A percentile compares a stretch with the other conserved stretches of the same genome.
Evolutionary conservation across 2,888 invertebrate genomes (phyloP).

Genomic region (Cosmia trapezina): DNA sequence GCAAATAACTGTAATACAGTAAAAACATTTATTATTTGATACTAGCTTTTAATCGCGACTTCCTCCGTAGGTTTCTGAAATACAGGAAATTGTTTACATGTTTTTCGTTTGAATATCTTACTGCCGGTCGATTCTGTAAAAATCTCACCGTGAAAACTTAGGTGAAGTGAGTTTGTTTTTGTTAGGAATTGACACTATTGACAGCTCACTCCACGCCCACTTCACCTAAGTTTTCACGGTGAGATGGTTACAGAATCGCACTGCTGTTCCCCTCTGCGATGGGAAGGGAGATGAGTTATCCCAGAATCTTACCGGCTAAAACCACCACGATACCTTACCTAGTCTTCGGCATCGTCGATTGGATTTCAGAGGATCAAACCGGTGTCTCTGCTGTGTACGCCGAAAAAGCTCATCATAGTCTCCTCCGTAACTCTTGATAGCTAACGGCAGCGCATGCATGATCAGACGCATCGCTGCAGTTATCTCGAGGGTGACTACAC

Average conservation of each 20-base stretch:
- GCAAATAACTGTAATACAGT: slow-evolving; percentile 13
- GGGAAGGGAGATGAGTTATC: not conserved
- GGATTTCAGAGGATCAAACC: no score
- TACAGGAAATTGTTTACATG: not conserved
- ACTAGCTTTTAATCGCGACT: not conserved
- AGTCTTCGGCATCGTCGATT: no score
- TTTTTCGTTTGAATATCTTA: not conserved
- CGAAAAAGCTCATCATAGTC: not conserved
- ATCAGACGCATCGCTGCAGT: not conserved
- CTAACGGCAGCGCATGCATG: no score
- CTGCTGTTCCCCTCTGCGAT: not conserved
- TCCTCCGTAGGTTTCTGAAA: not conserved
- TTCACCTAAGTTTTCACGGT: no score
- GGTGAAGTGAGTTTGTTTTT: no score
- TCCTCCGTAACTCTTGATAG: not conserved
- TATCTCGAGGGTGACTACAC: not conserved
- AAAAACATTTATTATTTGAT: slow-evolving; percentile 1
- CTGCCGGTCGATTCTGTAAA: no score
- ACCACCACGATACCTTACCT: not conserved
- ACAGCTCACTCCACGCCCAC: no score
- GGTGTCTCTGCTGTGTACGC: not conserved
- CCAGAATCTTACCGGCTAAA: not conserved
- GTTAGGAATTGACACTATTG: no score
- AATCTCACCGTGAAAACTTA: no score
- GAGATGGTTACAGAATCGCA: no score